These are phyloP conservation scores for Coluber constrictor DNA, from an alignment of 2,797 vertebrate genomes.

Conservation along the genomic window DNA sequence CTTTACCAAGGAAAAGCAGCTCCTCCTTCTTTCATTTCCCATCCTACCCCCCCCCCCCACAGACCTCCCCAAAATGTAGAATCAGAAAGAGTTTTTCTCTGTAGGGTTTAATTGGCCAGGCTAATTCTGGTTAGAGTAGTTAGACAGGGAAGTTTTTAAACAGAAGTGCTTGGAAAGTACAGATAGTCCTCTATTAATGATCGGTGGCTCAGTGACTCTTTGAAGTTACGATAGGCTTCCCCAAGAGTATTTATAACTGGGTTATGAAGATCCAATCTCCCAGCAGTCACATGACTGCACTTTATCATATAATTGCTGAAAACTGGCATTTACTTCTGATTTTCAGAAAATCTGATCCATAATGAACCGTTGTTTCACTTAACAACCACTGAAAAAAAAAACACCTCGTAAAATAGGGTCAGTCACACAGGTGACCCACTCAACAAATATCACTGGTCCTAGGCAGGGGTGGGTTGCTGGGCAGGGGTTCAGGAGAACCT, in stretches of 20 bases:
- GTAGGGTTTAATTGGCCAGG: neutral
- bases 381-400: neutral
- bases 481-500: too few relatives aligned
- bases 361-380: neutral
- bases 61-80: neutral
- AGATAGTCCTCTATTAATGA: neutral
- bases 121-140: neutral
- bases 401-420: neutral
- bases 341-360: neutral
- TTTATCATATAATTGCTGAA: neutral
- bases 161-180: neutral
- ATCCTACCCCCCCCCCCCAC: accelerated
- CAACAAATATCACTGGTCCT: neutral
- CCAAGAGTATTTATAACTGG: neutral
- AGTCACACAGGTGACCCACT: neutral
- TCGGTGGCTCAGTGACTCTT: neutral
- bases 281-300: neutral
- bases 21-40: neutral
- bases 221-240: neutral
- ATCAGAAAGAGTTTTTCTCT: neutral
- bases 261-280: neutral
- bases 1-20: neutral
- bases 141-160: neutral
- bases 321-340: neutral
- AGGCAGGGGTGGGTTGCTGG: too few relatives aligned